Conservation (phyloP, 2,797 vertebrate species). For the Cygnus olor region DNA sequence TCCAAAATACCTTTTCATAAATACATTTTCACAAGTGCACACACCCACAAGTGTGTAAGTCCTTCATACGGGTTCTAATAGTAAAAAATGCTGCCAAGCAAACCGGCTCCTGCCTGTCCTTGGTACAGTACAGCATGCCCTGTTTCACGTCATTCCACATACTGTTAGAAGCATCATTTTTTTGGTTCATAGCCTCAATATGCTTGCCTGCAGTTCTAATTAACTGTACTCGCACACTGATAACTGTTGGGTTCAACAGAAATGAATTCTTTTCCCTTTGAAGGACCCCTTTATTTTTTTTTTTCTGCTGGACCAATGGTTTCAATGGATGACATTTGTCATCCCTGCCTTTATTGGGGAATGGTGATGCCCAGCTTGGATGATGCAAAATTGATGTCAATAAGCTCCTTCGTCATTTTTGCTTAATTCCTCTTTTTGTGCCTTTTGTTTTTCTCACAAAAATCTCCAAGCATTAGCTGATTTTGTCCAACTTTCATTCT, state of each 20-base stretch:
- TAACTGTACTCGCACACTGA: background rate
- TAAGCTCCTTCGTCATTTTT: background rate
- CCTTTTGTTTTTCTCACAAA: background rate
- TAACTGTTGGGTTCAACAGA: background rate
- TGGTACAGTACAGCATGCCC: background rate
- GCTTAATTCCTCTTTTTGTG: background rate
- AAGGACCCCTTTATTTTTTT: background rate
- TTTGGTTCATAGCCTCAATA: background rate
- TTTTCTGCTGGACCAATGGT: background rate
- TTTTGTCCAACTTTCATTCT: background rate
- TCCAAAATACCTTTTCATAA: background rate
- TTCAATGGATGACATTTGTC: background rate
- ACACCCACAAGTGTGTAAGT: background rate
- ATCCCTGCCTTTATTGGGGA: background rate
- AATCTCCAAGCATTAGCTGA: background rate
- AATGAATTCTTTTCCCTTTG: background rate
- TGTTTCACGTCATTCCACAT: background rate
- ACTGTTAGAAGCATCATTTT: background rate
- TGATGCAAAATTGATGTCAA: background rate
- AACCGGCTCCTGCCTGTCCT: background rate
- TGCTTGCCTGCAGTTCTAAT: background rate
- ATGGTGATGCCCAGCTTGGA: background rate
- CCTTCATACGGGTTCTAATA: background rate
- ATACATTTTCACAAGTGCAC: background rate
- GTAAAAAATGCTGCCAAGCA: background rate